Base-by-base conservation (phyloP, 2,797 vertebrate genomes). In the Serranus cabrilla region DNA sequence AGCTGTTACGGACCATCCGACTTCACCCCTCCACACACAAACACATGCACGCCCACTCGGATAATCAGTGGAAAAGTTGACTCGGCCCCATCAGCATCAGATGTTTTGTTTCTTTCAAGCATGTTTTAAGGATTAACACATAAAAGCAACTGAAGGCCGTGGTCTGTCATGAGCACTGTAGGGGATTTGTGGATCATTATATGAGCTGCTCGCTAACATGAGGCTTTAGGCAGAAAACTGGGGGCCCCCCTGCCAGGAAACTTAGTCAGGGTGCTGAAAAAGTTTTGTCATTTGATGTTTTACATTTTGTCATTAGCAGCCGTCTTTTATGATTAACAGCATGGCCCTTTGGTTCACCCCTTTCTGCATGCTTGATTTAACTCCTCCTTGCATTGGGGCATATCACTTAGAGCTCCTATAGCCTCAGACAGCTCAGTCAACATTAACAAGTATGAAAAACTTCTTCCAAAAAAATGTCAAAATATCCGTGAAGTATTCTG, bases 121-220 rank as follows among this genome's bases (percentile, higher is more conserved):
- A 74, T 89, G 81, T 81, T 92, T 89, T 85, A 87, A 83, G 87
- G 92, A 94, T 94, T 94, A 95, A 69, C 84, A 90, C 86, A 93
- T 93, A 90, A 94, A 94, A 95, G 93, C 74, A 84, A 82, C 43
- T 74, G 78, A 86, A 87, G 89, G 84, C 86, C 62, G 59, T 57
- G 81, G 79, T 79, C 89, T 91, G 88, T 91, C 91, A 92, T 55
- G 70, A 88, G 89, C 90, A 87, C 87, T 91, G 85, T 84, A 54
- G 87, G 79, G 90, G 93, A 92, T 92, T 91, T 92, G 84, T 74
- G 82, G 85, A 90, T 92, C 91, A 90, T 92, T 91, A 91, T 87
- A 64, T 17, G 68, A 91, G 81, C 83, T 50, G 70, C 71, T 84
- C 49, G 40, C 85, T 75, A 91, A 91, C 88, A 87, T 31, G 74